Evolutionary conservation across 2,113 vertebrate genomes (phyloP).

Genomic region (Gymnarchus niloticus): DNA sequence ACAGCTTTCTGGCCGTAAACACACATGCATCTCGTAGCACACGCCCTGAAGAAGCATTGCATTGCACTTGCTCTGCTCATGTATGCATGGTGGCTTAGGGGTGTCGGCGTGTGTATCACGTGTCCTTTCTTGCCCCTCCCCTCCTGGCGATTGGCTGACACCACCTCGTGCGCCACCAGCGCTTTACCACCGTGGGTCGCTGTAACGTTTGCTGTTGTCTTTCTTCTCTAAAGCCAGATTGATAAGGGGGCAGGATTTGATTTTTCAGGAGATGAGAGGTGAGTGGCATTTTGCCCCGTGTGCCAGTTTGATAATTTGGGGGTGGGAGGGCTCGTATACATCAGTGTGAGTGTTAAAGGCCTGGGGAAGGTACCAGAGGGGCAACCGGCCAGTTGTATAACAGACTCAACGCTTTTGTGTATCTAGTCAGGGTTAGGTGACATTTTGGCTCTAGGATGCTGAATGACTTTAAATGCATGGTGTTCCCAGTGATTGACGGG

Average conservation of each 20-base stretch:
- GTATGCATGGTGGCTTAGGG: background rate
- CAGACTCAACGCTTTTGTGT: background rate
- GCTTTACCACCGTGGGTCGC: conserved; percentile 33
- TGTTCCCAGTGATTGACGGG: background rate
- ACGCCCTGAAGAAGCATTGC: background rate
- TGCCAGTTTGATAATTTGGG: conserved; percentile 29
- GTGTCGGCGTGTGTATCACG: background rate
- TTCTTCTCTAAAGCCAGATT: conserved; percentile 65
- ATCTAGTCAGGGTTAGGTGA: background rate
- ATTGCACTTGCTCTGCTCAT: background rate
- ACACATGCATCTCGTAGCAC: background rate
- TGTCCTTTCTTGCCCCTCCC: background rate
- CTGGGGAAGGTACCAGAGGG: background rate
- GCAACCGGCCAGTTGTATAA: background rate
- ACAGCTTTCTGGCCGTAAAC: background rate
- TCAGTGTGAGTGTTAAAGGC: background rate
- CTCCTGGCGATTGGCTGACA: background rate
- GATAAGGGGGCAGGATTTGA: conserved; percentile 64
- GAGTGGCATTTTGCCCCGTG: conserved; percentile 53
- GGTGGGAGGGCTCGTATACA: background rate
- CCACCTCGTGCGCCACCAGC: conserved; percentile 24
- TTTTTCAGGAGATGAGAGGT: conserved; percentile 63
- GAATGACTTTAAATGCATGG: background rate
- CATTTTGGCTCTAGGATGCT: background rate
- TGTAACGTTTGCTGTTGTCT: conserved; percentile 63